Conservation (phyloP, 2,113 vertebrate species). For the Alectura lathami region DNA sequence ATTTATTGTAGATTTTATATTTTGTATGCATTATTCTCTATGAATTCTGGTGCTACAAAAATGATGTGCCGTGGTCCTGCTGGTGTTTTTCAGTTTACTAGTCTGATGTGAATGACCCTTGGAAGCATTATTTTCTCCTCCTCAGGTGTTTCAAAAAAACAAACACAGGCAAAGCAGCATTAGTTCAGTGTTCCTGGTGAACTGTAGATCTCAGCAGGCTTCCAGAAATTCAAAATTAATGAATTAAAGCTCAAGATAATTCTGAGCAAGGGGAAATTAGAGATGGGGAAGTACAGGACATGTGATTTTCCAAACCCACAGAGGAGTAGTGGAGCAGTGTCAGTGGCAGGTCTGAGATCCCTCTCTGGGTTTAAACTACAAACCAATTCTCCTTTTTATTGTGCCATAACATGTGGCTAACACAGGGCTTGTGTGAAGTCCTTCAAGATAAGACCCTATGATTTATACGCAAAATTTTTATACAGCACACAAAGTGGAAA, state of each 20-base stretch:
- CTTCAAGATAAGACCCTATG: not conserved
- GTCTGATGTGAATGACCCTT: not conserved
- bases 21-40: not conserved
- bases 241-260: not conserved
- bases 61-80: not conserved
- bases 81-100: not conserved
- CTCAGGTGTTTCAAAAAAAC: not conserved
- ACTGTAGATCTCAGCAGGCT: not conserved
- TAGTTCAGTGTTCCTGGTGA: not conserved
- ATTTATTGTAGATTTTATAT: not conserved
- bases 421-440: not conserved
- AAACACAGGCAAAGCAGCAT: not conserved
- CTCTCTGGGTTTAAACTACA: not conserved
- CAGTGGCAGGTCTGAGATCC: not conserved
- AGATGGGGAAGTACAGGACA: not conserved
- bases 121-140: not conserved
- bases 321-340: not conserved
- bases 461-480: not conserved
- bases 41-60: not conserved
- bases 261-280: not conserved
- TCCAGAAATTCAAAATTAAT: not conserved
- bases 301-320: not conserved
- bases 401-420: accelerated
- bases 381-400: not conserved
- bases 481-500: not conserved